phyloP scores from a whole-genome alignment of 2,797 vertebrate genomes.

The Limnodromus scolopaceus region DNA sequence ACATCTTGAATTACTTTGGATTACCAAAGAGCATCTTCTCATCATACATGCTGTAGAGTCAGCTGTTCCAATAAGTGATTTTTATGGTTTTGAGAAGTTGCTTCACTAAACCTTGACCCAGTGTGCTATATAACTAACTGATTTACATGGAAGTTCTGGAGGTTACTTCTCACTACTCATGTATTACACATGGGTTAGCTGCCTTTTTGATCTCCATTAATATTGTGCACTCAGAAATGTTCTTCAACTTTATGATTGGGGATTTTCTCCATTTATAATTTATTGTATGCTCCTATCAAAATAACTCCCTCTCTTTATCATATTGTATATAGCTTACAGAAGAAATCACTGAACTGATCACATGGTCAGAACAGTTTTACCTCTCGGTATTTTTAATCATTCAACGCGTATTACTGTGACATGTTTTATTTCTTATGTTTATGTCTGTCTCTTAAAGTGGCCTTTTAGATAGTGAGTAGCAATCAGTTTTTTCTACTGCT shows the following conservation, averaged over 20 bases:
- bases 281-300: background rate
- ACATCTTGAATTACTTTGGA: background rate
- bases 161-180: conserved; percentile 56
- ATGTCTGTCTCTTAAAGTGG: background rate
- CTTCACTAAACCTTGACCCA: conserved; percentile 55
- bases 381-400: background rate
- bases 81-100: conserved; percentile 55
- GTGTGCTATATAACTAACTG: conserved; percentile 57
- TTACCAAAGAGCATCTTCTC: background rate
- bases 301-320: background rate
- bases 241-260: conserved; percentile 26
- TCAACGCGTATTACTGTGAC: background rate
- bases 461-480: background rate
- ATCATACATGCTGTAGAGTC: background rate
- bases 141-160: conserved; percentile 62
- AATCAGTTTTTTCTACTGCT: background rate
- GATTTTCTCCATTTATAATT: conserved; percentile 28
- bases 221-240: conserved; percentile 35
- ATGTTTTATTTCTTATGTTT: background rate
- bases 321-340: background rate
- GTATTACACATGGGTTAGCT: conserved; percentile 64
- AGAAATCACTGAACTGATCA: background rate
- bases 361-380: background rate
- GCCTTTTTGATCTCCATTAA: conserved; percentile 63
- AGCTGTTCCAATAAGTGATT: conserved; percentile 38